Conservation (phyloP, 2,888 invertebrate genomes). For the Xestia ashworthii region DNA sequence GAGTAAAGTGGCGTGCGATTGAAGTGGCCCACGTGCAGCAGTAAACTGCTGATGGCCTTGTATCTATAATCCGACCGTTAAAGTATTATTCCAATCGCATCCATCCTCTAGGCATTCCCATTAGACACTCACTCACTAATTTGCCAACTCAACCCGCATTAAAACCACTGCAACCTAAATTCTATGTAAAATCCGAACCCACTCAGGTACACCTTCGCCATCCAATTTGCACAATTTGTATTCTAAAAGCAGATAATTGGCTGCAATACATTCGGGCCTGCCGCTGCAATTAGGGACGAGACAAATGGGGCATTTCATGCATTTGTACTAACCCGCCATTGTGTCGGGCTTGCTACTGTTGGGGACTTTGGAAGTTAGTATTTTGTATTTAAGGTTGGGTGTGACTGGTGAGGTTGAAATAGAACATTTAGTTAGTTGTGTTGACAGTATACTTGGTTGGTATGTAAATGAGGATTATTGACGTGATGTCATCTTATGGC, state of each 20-base stretch:
- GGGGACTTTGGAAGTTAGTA: slow-evolving; percentile 3
- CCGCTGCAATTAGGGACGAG: slow-evolving; percentile 31
- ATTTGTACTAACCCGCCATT: slow-evolving; percentile 32
- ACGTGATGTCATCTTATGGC: too few relatives aligned
- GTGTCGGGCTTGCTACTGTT: slow-evolving; percentile 17
- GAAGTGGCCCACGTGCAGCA: too few relatives aligned
- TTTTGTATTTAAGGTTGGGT: background rate
- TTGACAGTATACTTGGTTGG: too few relatives aligned
- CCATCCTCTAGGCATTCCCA: background rate
- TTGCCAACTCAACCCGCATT: background rate
- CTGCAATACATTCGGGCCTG: slow-evolving; percentile 35
- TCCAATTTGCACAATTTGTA: slow-evolving; percentile 33
- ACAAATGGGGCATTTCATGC: slow-evolving; percentile 52
- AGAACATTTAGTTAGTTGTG: background rate
- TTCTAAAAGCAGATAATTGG: slow-evolving; percentile 47
- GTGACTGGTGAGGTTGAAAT: background rate
- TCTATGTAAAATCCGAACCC: slow-evolving; percentile 8
- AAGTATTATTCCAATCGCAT: background rate
- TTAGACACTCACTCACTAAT: background rate
- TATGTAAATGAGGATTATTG: too few relatives aligned
- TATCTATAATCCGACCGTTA: background rate
- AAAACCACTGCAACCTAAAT: slow-evolving; percentile 23
- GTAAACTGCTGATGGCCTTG: too few relatives aligned
- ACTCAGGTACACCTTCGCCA: background rate
- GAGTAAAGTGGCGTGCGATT: too few relatives aligned